Evolutionary conservation across 1,140 invertebrate species (phyloP).

Genomic region (Ericerus pela): DNA sequence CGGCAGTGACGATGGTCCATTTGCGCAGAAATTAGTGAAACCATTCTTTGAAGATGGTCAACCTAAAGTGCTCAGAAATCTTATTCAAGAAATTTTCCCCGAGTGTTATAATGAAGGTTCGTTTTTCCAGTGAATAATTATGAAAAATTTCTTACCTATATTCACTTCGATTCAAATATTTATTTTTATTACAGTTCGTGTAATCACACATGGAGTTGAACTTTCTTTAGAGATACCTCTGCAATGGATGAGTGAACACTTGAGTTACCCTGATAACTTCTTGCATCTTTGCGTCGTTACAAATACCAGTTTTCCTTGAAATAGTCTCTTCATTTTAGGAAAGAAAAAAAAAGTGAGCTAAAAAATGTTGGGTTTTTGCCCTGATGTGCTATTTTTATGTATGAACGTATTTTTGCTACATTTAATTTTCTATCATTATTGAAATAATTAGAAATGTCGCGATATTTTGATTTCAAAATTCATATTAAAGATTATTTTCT

Average conservation of each 20-base stretch:
- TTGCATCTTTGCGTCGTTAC: slow-evolving; percentile 48
- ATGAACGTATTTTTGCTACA: too few relatives aligned
- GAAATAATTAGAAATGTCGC: too few relatives aligned
- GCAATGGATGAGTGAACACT: slow-evolving; percentile 93
- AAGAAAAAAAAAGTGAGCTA: too few relatives aligned
- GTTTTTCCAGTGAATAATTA: slow-evolving; percentile 1
- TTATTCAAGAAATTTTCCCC: slow-evolving; percentile 54
- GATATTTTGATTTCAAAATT: too few relatives aligned
- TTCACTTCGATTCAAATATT: slow-evolving; percentile 8
- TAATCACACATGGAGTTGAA: slow-evolving; percentile 79
- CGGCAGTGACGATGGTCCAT: slow-evolving; percentile 46
- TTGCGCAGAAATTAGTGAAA: slow-evolving; percentile 56
- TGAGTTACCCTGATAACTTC: slow-evolving; percentile 98
- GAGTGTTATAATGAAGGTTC: slow-evolving; percentile 26
- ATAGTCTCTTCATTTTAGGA: too few relatives aligned
- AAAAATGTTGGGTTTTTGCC: too few relatives aligned
- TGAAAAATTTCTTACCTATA: background rate
- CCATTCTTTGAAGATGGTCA: slow-evolving; percentile 57
- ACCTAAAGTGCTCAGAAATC: slow-evolving; percentile 52
- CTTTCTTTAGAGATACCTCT: slow-evolving; percentile 79
- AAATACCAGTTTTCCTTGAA: too few relatives aligned
- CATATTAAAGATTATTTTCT: too few relatives aligned
- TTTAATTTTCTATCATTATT: too few relatives aligned
- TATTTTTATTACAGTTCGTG: slow-evolving; percentile 39
- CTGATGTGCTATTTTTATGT: too few relatives aligned